Evolutionary conservation across 1,140 invertebrate genomes (phyloP), one percentile per base, ranked within the genome.

Genomic region (Drosophila pseudoobscura): DNA sequence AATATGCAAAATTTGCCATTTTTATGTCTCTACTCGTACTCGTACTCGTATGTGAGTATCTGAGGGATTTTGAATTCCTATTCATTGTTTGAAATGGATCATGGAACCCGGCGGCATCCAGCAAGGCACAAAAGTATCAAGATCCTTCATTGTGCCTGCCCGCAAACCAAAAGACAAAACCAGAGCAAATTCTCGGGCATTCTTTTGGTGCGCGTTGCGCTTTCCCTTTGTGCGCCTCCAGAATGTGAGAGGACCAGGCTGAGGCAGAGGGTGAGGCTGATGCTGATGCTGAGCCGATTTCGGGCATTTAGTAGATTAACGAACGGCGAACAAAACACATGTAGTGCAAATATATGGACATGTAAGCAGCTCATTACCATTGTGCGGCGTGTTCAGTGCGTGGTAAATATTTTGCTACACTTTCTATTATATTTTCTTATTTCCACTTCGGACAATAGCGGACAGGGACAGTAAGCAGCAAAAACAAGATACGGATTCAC

Each of bases 341-440:
- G 62, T 74, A 68, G 63, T 58, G 72, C 63, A 76, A 75, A 68
- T 69, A 77, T 51, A 53, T 69, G 62, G 50, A 69, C 54, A 39
- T 45, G 71, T 75, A 75, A 77, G 80, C 72, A 78, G 82, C 87
- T 89, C 87, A 90, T 89, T 89, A 90, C 78, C 78, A 87, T 89
- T 89, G 85, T 89, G 65, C 54, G 71, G 68, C 61, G 80, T 89
- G 85, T 77, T 68, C 69, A 85, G 71, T 89, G 82, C 79, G 87
- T 85, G 87, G 80, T 89, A 89, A 89, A 89, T 89, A 89, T 89
- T 89, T 90, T 89, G 87, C 87, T 90, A 90, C 69, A 87, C 52
- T 82, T 88, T 76, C 51, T 58, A 68, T 87, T 87, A 80, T 87
- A 53, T 53, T 47, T 17, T 15, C 59, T 52, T 44, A 51, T 31